Percentiles rank a stretch among this genome's conserved stretches.
Evolutionary conservation across 2,797 vertebrate genomes (phyloP).

Genomic region (Gambelia wislizenii): DNA sequence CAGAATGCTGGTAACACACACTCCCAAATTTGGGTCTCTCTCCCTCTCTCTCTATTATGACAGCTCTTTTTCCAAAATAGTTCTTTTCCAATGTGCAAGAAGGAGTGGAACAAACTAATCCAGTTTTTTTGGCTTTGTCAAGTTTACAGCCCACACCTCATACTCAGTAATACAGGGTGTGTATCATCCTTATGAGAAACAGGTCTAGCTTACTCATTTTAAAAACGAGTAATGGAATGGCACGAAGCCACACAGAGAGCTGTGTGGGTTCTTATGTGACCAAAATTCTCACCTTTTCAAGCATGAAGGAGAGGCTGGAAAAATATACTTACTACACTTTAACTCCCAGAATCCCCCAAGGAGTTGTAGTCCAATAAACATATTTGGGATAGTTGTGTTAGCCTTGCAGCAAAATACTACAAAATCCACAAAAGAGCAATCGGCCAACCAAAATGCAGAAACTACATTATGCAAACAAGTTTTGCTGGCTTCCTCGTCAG

Average conservation of each 20-base stretch:
- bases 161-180: conserved; percentile 11
- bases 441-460: too few species aligned
- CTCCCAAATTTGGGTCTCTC: background rate
- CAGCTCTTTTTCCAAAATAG: background rate
- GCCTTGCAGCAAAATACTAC: too few species aligned
- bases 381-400: too few species aligned
- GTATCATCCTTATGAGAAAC: background rate
- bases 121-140: background rate
- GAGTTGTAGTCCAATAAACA: too few species aligned
- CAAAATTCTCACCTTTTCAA: background rate
- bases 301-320: background rate
- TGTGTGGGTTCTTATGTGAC: background rate
- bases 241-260: background rate
- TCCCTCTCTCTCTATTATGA: background rate
- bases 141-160: background rate
- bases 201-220: background rate
- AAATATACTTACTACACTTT: background rate
- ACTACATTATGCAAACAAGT: too few species aligned
- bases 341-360: background rate
- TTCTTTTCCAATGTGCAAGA: background rate
- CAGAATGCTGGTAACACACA: background rate
- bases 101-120: background rate
- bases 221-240: background rate
- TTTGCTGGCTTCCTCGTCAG: too few species aligned
- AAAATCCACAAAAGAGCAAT: too few species aligned